phyloP scores from a whole-genome alignment of 2,113 vertebrate species.

The Sterna hirundo region DNA sequence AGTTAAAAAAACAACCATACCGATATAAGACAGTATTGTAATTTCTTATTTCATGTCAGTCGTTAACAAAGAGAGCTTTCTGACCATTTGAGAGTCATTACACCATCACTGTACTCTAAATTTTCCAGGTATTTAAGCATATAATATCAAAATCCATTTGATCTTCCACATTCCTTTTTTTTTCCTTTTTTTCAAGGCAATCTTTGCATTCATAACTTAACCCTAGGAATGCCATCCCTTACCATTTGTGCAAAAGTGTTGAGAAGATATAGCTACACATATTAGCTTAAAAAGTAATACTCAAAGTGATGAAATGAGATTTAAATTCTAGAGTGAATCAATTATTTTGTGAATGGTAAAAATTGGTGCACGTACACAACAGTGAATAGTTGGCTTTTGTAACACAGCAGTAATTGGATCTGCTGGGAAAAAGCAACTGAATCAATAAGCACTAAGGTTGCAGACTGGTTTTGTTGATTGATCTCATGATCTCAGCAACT shows the following conservation, averaged over 20 bases:
- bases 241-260: background rate
- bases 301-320: background rate
- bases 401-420: slow-evolving; percentile 36
- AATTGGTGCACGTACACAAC: background rate
- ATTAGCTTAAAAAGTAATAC: background rate
- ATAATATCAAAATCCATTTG: background rate
- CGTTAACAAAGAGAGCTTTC: background rate
- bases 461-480: slow-evolving; percentile 41
- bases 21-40: background rate
- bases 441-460: slow-evolving; percentile 55
- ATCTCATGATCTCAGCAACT: slow-evolving; percentile 19
- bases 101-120: background rate
- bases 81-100: background rate
- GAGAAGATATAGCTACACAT: background rate
- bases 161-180: background rate
- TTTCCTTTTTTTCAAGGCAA: background rate
- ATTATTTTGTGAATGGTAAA: background rate
- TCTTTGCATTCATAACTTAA: background rate
- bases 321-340: background rate
- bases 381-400: slow-evolving; percentile 10
- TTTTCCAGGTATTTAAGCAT: background rate
- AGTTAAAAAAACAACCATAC: background rate
- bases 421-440: slow-evolving; percentile 32
- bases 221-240: background rate
- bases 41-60: background rate